These are phyloP conservation scores for Morus bassanus DNA, from an alignment of 2,797 vertebrate species.

Conservation along the genomic window DNA sequence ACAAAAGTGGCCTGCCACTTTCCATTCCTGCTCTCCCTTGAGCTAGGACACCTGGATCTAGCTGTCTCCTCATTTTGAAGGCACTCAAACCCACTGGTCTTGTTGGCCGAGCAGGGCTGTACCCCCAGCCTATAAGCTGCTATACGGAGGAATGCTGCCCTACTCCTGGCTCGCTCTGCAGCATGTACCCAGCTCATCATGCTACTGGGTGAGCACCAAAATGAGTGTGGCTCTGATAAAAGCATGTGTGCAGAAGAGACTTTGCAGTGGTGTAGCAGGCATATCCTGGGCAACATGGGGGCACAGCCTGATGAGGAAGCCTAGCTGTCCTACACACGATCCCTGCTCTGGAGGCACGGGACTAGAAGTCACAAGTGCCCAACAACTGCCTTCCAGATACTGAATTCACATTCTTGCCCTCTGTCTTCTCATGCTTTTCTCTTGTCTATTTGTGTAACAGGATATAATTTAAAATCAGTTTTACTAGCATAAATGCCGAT, in stretches of 20 bases:
- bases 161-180: accelerated
- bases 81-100: not conserved
- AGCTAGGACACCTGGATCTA: not conserved
- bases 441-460: not conserved
- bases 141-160: not conserved
- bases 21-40: not conserved
- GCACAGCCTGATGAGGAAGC: not conserved
- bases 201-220: accelerated
- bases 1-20: not conserved
- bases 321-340: not conserved
- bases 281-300: not conserved
- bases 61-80: not conserved
- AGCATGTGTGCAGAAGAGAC: accelerated
- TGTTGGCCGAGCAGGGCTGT: not conserved
- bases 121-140: not conserved
- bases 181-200: accelerated
- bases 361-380: not conserved
- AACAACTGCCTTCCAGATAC: not conserved
- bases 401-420: not conserved
- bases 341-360: not conserved
- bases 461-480: slow-evolving; percentile 1
- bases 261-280: not conserved
- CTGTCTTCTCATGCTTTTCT: not conserved
- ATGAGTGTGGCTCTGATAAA: not conserved
- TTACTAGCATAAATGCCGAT: not conserved